phyloP scores from a whole-genome alignment of 2,888 invertebrate genomes.

The Cantharis flavilabris region DNA sequence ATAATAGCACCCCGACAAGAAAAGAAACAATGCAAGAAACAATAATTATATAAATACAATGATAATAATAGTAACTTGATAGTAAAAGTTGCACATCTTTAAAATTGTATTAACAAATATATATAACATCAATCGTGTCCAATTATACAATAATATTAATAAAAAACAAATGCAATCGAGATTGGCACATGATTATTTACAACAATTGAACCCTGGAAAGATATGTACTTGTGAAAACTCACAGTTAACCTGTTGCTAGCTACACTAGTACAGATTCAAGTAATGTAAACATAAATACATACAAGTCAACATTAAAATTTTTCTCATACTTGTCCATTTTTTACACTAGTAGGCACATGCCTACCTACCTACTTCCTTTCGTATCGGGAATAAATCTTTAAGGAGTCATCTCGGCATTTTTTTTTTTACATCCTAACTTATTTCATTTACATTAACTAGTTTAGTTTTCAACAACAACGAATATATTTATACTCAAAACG shows the following conservation, averaged over 20 bases:
- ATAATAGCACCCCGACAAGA: not conserved
- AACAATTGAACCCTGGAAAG: slow-evolving; percentile 58
- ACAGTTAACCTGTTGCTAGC: slow-evolving; percentile 46
- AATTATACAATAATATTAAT: slow-evolving; percentile 33
- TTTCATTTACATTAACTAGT: not conserved
- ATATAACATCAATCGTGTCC: slow-evolving; percentile 28
- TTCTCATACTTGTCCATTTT: slow-evolving; percentile 28
- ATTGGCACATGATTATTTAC: slow-evolving; percentile 57
- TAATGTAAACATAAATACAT: slow-evolving; percentile 46
- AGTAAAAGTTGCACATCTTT: slow-evolving; percentile 10
- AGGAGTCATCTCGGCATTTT: slow-evolving; percentile 6
- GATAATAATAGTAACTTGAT: slow-evolving; percentile 7
- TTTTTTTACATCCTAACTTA: not conserved
- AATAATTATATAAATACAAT: not conserved
- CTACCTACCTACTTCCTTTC: slow-evolving; percentile 25
- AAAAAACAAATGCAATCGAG: slow-evolving; percentile 48
- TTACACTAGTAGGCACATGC: slow-evolving; percentile 23
- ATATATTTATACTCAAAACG: slow-evolving; percentile 6
- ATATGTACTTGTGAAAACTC: slow-evolving; percentile 55
- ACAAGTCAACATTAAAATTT: slow-evolving; percentile 45
- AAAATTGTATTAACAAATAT: slow-evolving; percentile 23
- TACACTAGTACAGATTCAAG: slow-evolving; percentile 38
- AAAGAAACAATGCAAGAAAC: not conserved
- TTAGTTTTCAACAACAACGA: slow-evolving; percentile 5
- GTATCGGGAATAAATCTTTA: slow-evolving; percentile 1